Percentiles rank a stretch among this genome's conserved stretches.
phyloP scores from a whole-genome alignment of 64 coral and sea anemone genomes.

The Pocillopora damicornis region DNA sequence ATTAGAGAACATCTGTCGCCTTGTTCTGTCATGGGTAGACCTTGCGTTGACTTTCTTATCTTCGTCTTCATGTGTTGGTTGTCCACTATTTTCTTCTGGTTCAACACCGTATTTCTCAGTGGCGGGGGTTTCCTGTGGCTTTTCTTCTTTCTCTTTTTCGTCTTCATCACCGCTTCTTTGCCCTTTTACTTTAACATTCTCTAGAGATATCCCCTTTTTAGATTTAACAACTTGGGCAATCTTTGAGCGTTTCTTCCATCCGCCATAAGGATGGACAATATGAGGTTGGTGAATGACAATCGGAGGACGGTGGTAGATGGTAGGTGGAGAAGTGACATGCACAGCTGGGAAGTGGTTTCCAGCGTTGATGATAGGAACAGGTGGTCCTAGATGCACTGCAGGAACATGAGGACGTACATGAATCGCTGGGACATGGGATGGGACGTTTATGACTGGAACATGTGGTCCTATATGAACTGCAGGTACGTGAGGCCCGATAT shows the following conservation, averaged over 20 bases:
- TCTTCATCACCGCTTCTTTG: conserved; percentile 1
- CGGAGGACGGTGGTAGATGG: conserved; percentile 98
- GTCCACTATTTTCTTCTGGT: neutral
- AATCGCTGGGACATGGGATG: conserved; percentile 97
- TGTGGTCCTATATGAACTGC: conserved; percentile 97
- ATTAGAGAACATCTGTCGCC: conserved; percentile 93
- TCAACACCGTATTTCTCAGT: neutral
- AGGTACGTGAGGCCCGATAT: conserved; percentile 97
- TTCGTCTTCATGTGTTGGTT: neutral
- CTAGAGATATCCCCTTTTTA: neutral
- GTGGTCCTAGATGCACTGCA: conserved; percentile 92
- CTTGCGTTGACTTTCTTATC: conserved; percentile 65
- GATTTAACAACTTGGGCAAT: conserved; percentile 10
- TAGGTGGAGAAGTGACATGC: conserved; percentile 93
- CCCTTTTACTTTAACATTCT: conserved; percentile 1
- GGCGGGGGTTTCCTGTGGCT: neutral
- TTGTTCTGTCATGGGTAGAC: conserved; percentile 43
- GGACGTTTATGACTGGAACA: conserved; percentile 97
- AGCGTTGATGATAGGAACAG: conserved; percentile 95
- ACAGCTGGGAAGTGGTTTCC: conserved; percentile 99
- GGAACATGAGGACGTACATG: conserved; percentile 95
- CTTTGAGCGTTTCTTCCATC: conserved; percentile 63
- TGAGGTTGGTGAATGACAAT: conserved; percentile 99
- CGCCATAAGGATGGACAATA: conserved; percentile 92
- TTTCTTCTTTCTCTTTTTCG: neutral